phyloP scores from a whole-genome alignment of 2,113 vertebrate genomes.

The Ophiodon elongatus region DNA sequence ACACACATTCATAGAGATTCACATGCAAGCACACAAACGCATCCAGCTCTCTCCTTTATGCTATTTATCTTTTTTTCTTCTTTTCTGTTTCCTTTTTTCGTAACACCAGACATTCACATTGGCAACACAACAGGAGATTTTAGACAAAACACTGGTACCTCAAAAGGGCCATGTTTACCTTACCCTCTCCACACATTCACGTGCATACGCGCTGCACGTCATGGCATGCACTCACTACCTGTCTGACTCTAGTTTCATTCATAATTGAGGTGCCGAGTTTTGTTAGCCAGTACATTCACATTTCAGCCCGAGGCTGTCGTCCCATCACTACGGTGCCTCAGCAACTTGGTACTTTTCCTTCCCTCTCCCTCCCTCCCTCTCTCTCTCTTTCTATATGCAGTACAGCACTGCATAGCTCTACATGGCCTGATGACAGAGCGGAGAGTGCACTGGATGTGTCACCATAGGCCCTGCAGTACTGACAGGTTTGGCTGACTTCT shows the following conservation, averaged over 20 bases:
- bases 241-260: constrained; percentile 36
- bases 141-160: constrained; percentile 11
- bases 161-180: constrained; percentile 9
- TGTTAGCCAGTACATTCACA: constrained; percentile 17
- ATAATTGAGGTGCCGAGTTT: constrained; percentile 42
- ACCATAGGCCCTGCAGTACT: neutral
- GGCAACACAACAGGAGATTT: neutral
- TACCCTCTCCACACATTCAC: neutral
- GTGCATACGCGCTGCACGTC: neutral
- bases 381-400: neutral
- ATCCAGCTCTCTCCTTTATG: neutral
- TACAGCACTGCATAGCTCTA: neutral
- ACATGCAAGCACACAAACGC: constrained; percentile 16
- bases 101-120: neutral
- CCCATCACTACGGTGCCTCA: constrained; percentile 3
- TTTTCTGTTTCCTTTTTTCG: constrained; percentile 9
- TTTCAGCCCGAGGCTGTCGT: constrained; percentile 23
- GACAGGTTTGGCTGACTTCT: constrained; percentile 3
- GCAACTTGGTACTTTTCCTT: neutral
- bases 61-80: constrained; percentile 10
- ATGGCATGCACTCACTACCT: constrained; percentile 37
- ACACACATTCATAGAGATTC: neutral
- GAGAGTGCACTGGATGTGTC: neutral
- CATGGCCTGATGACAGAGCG: constrained; percentile 1
- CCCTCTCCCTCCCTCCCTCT: neutral